Evolutionary conservation across 2,113 vertebrate species (phyloP), one percentile per base, ranked within the genome.

Genomic region (Verasper variegatus): DNA sequence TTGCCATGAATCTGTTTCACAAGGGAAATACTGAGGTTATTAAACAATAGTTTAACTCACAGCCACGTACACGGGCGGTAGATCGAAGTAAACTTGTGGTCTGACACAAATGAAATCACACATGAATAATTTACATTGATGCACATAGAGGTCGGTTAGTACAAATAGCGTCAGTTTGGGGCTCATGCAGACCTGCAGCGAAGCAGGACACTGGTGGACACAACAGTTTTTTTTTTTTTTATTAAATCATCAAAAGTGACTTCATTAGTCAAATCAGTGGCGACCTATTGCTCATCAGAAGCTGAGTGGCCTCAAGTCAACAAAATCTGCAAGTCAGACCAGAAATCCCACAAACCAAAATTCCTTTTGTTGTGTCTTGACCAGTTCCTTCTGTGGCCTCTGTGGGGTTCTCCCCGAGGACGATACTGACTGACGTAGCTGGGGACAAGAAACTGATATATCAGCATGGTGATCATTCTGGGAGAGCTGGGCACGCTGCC

Each of bases 1-100:
- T 40, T 71, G 56, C 67, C 71, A 0, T 79, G 59, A 47, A 64
- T 79, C 84, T 82, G 68, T 86, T 76, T 59, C 17, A n/a, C 18
- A 11, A 31, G 20, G 51, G 14, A 69, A 23, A 80, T 68, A 58
- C 37, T 31, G 27, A 61, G 51, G 27, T 26, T 0, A 31, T 66
- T 76, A 55, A 69, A 60, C 15, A 64, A 14, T 49, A 17, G 18
- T 23, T 58, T 40, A 64, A 13, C 76, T 66, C 61, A 54, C 45
- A 59, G 54, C 45, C 31, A 35, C 7, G 52, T 2, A 58, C 3
- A 42, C 10, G 35, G 21, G 18, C 0, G 2, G 45, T 18, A 18
- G 10, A 54, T 54, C 51, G n/a, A 9, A 3, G 20, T 8, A 54
- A n/a, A 42, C 10, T 0, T n/a, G 26, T 5, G 23, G 20, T 24